Evolutionary conservation across 2,113 vertebrate species (phyloP), one percentile per base, ranked within the genome.

Genomic region (Lathamus discolor): DNA sequence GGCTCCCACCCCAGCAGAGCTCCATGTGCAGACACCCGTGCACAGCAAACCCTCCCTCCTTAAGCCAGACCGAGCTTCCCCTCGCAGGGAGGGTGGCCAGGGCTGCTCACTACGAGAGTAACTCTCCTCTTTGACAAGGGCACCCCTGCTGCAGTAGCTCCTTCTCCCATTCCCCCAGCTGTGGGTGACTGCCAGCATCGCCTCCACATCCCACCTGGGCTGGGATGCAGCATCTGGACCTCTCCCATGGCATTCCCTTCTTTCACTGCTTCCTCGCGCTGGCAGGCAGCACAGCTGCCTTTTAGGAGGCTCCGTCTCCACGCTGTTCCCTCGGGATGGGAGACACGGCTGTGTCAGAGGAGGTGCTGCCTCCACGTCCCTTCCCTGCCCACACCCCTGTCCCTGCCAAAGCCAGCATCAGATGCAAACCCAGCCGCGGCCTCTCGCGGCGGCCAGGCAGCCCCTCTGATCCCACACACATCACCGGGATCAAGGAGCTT

Each of bases 281-380:
- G 19, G 37, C 61, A 29, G 33, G 6, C 51, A 46, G 74, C 2
- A 6, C 24, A 20, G n/a, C 9, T 10, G 79, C 13, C 48, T 54
- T 29, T 70, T 13, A 37, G 72, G 24, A 55, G 57, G 51, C 37
- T 75, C 41, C 7, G 0, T 35, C 35, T 73, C 63, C 63, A 28
- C 1, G 1, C n/a, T 29, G 44, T 13, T 57, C 49, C 59, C 28
- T 18, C 2, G 1, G 62, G 51, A 13, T 1, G 1, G n/a, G 79
- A 33, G 63, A n/a, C n/a, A 5, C 0, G 6, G 64, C 17, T 1
- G 25, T 5, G 13, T 6, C 55, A 25, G 52, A 85, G 68, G 25
- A 25, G 41, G 39, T 1, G 35, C 52, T 43, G 82, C 54, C 18
- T 66, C 44, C 1, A 9, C 2, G 4, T 24, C 37, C 28, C 23